These are phyloP conservation scores for Emydocephalus ijimae DNA, from an alignment of 2,113 vertebrate genomes.

Conservation along the genomic window DNA sequence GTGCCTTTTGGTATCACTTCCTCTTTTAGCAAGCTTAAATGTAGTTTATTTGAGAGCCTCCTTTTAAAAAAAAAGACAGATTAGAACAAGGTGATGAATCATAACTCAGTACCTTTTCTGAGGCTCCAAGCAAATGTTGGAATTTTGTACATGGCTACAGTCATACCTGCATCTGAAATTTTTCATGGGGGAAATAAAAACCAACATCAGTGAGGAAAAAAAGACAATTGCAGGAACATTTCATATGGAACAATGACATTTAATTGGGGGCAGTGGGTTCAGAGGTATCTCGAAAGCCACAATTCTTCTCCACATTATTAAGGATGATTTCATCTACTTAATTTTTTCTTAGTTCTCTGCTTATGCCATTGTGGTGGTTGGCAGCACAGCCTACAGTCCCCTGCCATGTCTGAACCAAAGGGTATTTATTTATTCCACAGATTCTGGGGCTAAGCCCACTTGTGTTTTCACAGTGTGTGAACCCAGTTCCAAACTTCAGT, in stretches of 20 bases:
- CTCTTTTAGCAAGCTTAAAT: not conserved
- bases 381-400: not conserved
- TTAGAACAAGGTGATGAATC: not conserved
- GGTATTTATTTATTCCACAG: not conserved
- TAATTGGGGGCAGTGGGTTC: not conserved
- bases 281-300: not conserved
- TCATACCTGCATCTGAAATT: not conserved
- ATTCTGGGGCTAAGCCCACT: not conserved
- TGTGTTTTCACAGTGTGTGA: not conserved
- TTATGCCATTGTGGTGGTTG: not conserved
- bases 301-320: not conserved
- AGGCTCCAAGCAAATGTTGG: not conserved
- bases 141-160: not conserved
- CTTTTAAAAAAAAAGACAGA: not conserved
- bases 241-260: not conserved
- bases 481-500: not conserved
- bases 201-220: not conserved
- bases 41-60: not conserved
- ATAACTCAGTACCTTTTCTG: not conserved
- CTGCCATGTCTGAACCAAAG: not conserved
- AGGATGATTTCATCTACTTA: not conserved
- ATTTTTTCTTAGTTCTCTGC: not conserved
- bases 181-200: not conserved
- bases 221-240: not conserved
- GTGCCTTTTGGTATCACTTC: not conserved